These are phyloP conservation scores for Augochlora pura DNA, from an alignment of 1,140 invertebrate genomes.

Conservation along the genomic window DNA sequence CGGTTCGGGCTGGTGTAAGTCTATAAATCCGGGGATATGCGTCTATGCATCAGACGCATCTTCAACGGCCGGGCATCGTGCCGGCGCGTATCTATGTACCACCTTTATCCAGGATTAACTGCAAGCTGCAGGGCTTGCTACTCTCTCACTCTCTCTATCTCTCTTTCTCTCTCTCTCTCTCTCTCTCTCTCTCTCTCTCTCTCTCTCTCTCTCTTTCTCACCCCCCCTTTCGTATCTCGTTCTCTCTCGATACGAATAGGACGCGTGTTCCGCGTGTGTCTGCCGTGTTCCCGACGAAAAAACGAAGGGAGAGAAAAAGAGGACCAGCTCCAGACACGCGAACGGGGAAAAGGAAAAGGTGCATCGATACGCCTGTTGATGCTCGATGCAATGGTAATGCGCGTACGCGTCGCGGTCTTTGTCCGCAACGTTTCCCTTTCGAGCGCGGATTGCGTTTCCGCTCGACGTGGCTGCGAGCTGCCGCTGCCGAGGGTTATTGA, in stretches of 20 bases:
- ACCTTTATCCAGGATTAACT: background rate
- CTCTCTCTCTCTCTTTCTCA: too few relatives aligned
- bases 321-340: background rate
- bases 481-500: background rate
- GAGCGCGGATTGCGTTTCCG: background rate
- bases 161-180: too few relatives aligned
- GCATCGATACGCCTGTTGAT: slow-evolving; percentile 3
- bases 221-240: too few relatives aligned
- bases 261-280: background rate
- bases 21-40: slow-evolving; percentile 1
- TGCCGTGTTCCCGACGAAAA: background rate
- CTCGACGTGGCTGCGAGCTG: too few relatives aligned
- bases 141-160: background rate
- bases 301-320: background rate
- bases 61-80: background rate
- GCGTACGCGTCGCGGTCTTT: background rate
- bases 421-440: background rate
- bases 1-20: background rate
- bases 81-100: background rate
- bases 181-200: too few relatives aligned
- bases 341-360: background rate
- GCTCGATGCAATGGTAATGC: background rate
- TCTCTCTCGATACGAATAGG: too few relatives aligned
- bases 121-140: background rate
- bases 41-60: background rate